Conservation (phyloP, 2,888 invertebrate species). For the Punctoribates punctum region DNA sequence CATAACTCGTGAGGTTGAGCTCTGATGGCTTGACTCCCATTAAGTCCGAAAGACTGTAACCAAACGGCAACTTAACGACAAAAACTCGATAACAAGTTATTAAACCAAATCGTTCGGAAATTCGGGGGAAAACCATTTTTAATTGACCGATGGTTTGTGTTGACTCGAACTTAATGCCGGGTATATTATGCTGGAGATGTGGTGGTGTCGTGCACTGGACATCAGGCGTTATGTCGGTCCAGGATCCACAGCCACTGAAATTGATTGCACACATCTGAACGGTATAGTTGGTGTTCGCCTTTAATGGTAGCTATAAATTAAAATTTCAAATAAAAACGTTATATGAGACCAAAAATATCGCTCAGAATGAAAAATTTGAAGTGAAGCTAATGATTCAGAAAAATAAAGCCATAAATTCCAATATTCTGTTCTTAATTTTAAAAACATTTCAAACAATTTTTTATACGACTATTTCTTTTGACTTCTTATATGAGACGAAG, state of each 20-base stretch:
- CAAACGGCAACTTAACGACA: conserved; percentile 65
- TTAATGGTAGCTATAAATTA: conserved; percentile 41
- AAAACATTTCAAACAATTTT: neutral
- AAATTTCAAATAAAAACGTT: conserved; percentile 21
- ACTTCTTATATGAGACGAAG: too few species aligned
- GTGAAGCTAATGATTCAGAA: conserved; percentile 21
- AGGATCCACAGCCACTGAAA: conserved; percentile 66
- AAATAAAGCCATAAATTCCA: conserved; percentile 5
- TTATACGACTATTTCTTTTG: too few species aligned
- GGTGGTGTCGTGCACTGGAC: conserved; percentile 67
- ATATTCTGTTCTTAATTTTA: neutral
- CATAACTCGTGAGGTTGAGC: conserved; percentile 39
- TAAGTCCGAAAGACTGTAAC: conserved; percentile 41
- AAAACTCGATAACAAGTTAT: conserved; percentile 81
- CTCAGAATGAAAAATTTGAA: neutral
- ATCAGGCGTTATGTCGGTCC: conserved; percentile 46
- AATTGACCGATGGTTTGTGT: conserved; percentile 57
- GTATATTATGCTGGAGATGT: conserved; percentile 41
- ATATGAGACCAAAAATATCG: neutral
- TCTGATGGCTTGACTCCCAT: neutral
- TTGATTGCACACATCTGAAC: conserved; percentile 56
- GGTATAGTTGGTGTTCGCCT: conserved; percentile 76
- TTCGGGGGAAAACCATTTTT: conserved; percentile 62
- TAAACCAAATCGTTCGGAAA: conserved; percentile 78
- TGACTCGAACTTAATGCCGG: conserved; percentile 4